Evolutionary conservation across 2,797 vertebrate species (phyloP), one percentile per base, ranked within the genome.

Genomic region (Pogonophryne albipinna): DNA sequence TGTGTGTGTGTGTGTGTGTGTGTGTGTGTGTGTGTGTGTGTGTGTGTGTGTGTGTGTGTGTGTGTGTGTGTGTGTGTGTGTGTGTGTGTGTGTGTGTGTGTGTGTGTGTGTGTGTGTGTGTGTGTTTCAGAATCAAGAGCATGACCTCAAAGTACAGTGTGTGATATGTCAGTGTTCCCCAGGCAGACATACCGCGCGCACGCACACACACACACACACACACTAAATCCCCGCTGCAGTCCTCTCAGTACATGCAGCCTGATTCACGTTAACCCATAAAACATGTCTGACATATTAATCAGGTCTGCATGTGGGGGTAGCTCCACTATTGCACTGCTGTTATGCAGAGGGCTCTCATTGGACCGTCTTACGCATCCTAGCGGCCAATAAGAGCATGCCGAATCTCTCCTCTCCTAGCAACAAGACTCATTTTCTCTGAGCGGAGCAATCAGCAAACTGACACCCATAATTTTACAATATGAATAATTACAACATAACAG

Each of bases 401-500:
- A 92, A 87, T 95, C 93, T 91, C 94, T 95, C 93, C 95, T 92
- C 95, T 96, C 97, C 96, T 97, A 98, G 97, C 97, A 99, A 99
- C 97, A 98, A 95, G 94, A 95, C 87, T 90, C 88, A 82, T 92
- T 87, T 91, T 87, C 87, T 91, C 82, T 86, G 90, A 93, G 92
- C 87, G 76, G 88, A 85, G 82, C 93, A 94, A 94, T 93, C 91
- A 82, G 94, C 93, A 95, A 96, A 95, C 91, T 91, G 95, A 96
- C 96, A 96, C 95, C 96, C 95, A 89, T 96, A 95, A 96, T 95
- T 97, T 96, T 93, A 95, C 94, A 95, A 96, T 95, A 96, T 93
- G 93, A 96, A 96, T 95, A 94, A 96, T 93, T 92, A 89, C 92
- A 92, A 94, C 80, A 89, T 91, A 84, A 89, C 85, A 84, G 89